A percentile compares a stretch with the other conserved stretches of the same genome.
Conservation (phyloP, 2,797 vertebrate genomes). For the Cyclura pinguis region DNA sequence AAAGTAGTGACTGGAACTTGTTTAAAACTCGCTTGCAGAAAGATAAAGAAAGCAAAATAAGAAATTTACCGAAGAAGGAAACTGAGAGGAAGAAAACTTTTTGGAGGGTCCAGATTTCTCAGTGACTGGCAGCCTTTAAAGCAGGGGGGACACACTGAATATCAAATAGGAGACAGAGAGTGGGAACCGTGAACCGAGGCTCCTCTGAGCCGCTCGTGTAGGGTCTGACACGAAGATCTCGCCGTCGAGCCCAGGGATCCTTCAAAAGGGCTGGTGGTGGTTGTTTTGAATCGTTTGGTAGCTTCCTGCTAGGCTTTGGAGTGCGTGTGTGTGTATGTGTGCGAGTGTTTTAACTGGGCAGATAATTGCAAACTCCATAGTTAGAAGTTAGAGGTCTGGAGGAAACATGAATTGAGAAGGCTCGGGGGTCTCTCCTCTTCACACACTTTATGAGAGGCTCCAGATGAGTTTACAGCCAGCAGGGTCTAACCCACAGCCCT, state of each 20-base stretch:
- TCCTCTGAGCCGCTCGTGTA: conserved; percentile 59
- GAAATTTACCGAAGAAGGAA: conserved; percentile 43
- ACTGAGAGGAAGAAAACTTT: conserved; percentile 50
- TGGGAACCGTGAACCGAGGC: conserved; percentile 57
- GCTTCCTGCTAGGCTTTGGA: conserved; percentile 52
- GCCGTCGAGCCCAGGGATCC: conserved; percentile 64
- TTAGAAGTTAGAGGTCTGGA: conserved; percentile 62
- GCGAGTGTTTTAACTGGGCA: conserved; percentile 45
- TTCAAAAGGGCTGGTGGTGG: conserved; percentile 36
- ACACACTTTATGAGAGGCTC: conserved; percentile 47
- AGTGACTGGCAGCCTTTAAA: conserved; percentile 71
- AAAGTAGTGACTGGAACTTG: conserved; percentile 82
- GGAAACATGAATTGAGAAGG: conserved; percentile 73
- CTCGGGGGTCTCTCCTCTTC: conserved; percentile 57
- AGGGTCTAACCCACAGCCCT: conserved; percentile 65
- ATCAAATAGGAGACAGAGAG: conserved; percentile 56
- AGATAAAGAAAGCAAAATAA: conserved; percentile 21
- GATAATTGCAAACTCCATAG: conserved; percentile 63
- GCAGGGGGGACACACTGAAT: conserved; percentile 9
- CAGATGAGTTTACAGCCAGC: conserved; percentile 71
- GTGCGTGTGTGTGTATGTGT: background rate
- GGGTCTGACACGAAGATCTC: conserved; percentile 69
- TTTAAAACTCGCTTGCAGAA: conserved; percentile 76
- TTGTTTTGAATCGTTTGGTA: conserved; percentile 59
- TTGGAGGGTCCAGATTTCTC: conserved; percentile 61